Evolutionary conservation across 1,140 invertebrate species (phyloP), one percentile per base, ranked within the genome.

Genomic region (Centruroides vittatus): DNA sequence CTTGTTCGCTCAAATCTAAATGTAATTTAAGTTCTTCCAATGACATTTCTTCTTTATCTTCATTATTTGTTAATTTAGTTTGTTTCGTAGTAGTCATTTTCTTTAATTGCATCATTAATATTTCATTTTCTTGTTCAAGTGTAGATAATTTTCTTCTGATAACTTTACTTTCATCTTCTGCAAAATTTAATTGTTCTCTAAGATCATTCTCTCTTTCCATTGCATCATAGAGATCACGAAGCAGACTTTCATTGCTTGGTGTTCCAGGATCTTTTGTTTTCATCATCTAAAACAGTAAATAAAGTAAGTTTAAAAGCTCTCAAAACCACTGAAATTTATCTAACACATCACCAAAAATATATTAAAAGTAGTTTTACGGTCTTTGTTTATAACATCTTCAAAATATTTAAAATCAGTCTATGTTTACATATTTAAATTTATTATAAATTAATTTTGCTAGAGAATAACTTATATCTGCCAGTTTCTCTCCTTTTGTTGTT

Each of bases 41-140:
- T 72, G 65, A 68, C 13, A 73, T 55, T 47, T 88, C 86, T 66
- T 88, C 86, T 13, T 63, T 63, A 70, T 86, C 84, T 11, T 62
- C 64, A 5, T 36, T 5, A 36, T 53, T 53, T 23, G 51, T 53
- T 41, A 41, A 6, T 41, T 41, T 41, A 41, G 1, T 6, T 41
- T 41, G 41, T 41, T 41, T 41, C 3, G 41, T 6, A 6, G 23
- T 6, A 6, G 88, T 88, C 86, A 93, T 88, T 83, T 91, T 93
- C 81, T 92, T 91, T 70, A 94, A 81, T 79, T 93, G 90, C 75
- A 89, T 80, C 72, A 86, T 83, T 74, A 94, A 79, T 60, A 86
- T 88, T 76, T 94, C 91, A 79, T 93, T 93, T 79, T 94, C 91
- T 73, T 93, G 88, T 78, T 94, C 91, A 70, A 93, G 81, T 65